These are phyloP conservation scores for Leptogaster cylindrica DNA, from an alignment of 2,888 invertebrate species.

Conservation along the genomic window DNA sequence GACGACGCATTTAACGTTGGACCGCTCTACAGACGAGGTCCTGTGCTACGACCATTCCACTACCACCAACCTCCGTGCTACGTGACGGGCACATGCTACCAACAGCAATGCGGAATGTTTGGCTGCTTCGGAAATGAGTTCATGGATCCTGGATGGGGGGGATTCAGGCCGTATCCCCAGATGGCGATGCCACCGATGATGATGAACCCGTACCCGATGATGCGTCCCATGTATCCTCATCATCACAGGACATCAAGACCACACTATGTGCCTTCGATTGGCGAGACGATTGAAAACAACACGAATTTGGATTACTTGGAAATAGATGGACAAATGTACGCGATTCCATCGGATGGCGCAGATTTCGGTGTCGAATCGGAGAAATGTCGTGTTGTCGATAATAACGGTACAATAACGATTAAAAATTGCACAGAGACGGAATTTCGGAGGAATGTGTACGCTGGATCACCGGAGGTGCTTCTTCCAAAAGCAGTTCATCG, in stretches of 20 bases:
- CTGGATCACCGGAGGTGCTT: constrained; percentile 36
- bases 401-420: constrained; percentile 42
- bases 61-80: constrained; percentile 47
- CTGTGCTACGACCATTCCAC: constrained; percentile 44
- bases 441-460: constrained; percentile 44
- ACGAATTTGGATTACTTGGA: background rate
- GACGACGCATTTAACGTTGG: constrained; percentile 47
- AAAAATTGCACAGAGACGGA: constrained; percentile 47
- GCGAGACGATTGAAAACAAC: background rate
- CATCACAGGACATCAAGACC: background rate
- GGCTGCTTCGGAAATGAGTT: constrained; percentile 41
- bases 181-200: background rate
- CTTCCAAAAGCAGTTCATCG: constrained; percentile 20
- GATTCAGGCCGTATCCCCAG: too few species aligned
- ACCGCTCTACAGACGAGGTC: constrained; percentile 46
- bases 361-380: constrained; percentile 41
- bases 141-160: constrained; percentile 39
- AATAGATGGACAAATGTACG: background rate
- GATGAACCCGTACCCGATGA: background rate
- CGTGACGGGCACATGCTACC: constrained; percentile 42
- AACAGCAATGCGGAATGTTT: constrained; percentile 26
- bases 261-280: background rate
- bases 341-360: constrained; percentile 18
- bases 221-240: background rate
- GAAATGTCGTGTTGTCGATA: constrained; percentile 46